Evolutionary conservation across 2,888 invertebrate genomes (phyloP), one percentile per base, ranked within the genome.

Genomic region (Branchipolynoe longqiensis): DNA sequence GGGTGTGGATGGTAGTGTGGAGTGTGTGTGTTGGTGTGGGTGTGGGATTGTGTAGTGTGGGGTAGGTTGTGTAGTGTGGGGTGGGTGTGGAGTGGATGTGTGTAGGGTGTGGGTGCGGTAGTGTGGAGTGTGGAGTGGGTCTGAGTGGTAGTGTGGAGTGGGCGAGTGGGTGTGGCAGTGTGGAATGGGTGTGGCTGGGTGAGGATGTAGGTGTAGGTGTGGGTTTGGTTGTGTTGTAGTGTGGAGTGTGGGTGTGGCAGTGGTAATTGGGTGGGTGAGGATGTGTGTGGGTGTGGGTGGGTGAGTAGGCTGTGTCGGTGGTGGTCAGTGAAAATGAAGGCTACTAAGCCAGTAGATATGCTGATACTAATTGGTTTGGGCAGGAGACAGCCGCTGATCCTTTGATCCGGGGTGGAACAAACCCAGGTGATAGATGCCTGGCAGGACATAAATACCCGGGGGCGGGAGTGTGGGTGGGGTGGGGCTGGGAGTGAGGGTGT

Each of bases 361-460:
- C n/a, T n/a, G n/a, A n/a, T n/a, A n/a, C n/a, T n/a, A 8, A 48
- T 48, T 18, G 48, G 48, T 8, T 18, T 12, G 48, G 69, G 18
- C 36, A 12, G 69, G 36, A 0, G 8, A 36, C 36, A 38, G 69
- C 22, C 36, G 33, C 69, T 8, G 64, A 69, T 33, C 36, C 69
- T 69, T 69, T 69, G 69, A 69, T 69, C 69, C 69, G 18, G n/a
- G 38, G 36, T 69, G 38, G 38, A 69, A 69, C 69, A 3, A 12
- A 31, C 62, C 69, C 22, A 69, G 69, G 69, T 69, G 69, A 69
- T 14, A 36, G 69, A 69, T 69, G 69, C 38, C 38, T 38, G 69
- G 69, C 62, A 14, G 12, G 62, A 31, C n/a, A n/a, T n/a, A n/a
- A 56, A n/a, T 14, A 56, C 3, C 31, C 25, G 62, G 62, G 18